Evolutionary conservation across 1,140 invertebrate species (phyloP), one percentile per base, ranked within the genome.

Genomic region (Megalonaias nervosa): DNA sequence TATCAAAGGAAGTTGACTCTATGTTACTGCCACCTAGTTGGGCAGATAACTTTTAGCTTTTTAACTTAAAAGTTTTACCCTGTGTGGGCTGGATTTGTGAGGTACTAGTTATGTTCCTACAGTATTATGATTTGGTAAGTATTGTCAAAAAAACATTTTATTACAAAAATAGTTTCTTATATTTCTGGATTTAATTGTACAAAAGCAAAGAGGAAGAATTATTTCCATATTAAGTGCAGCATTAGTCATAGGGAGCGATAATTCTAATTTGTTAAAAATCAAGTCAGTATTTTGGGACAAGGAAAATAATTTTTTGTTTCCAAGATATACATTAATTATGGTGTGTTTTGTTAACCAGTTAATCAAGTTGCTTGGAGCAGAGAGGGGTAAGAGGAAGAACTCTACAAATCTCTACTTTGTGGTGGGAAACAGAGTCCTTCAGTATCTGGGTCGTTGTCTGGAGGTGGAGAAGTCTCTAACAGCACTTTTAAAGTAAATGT

Each of bases 351-450:
- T 71, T 65, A 73, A 87, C 23, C 81, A 93, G 92, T 81, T 89
- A 9, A 93, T 96, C 13, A 96, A 96, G 89, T 84, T 96, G 26
- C 80, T 95, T 2, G 92, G 93, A 67, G 88, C 90, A 3, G 95
- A 96, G 84, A 94, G 94, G 71, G 94, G 94, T 19, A 95, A 95
- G 89, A 80, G 75, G 23, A 95, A 95, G 82, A 92, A 92, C 19
- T 95, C 95, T 89, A 93, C 91, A 0, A 94, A 95, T 69, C 88
- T 95, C 0, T 91, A 93, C 81, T 96, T 96, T 89, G 85, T 96
- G 5, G 93, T 94, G 56, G 96, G 95, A 1, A 91, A 93, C 60
- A 90, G 95, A 81, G 93, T 95, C 0, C 84, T 94, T 1, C 91
- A 91, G 56, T 91, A 93, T 69, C 90, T 96, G 16, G 91, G 92